Evolutionary conservation across 2,888 invertebrate species (phyloP), one percentile per base, ranked within the genome.

Genomic region (Brachyptera putata): DNA sequence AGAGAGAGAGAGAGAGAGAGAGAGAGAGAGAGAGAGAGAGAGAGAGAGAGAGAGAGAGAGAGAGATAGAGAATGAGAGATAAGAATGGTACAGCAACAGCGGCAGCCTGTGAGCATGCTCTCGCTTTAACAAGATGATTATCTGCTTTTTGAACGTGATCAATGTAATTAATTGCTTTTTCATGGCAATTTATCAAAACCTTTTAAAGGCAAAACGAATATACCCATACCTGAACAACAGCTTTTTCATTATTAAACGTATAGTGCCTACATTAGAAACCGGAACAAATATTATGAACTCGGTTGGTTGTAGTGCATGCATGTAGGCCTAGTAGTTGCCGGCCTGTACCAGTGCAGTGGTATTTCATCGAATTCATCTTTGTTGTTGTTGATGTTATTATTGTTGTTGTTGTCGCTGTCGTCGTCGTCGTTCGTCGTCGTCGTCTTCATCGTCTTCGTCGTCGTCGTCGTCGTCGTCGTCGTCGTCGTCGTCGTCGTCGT

Each of bases 111-210:
- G 11, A 11, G 5, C 5, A 30, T 7, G 30, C 11, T 30, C 7
- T 5, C 30, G 30, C 30, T 30, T 11, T 58, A 58, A 61, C 61
- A 11, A 62, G 62, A 62, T 61, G 55, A 61, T 61, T 58, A 58
- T 61, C 61, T 61, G 36, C 41, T 26, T 49, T 46, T 30, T 18
- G 58, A 63, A 63, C 63, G 63, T 63, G 63, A 63, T 63, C 58
- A 56, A 48, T 57, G 58, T 58, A 61, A 63, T 63, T 63, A 61
- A 63, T 60, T 53, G 62, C 55, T 37, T 49, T 16, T 60, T 50
- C 57, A 50, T 57, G 59, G 41, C 60, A 26, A 43, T 56, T 57
- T 50, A 53, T 22, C 57, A 57, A 48, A 16, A n/a, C 57, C 56
- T 56, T 56, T 56, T 56, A 37, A 48, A 57, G 5, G 24, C 34